Conservation (phyloP, 2,797 vertebrate genomes). For the Myiothlypis chrysogaster region DNA sequence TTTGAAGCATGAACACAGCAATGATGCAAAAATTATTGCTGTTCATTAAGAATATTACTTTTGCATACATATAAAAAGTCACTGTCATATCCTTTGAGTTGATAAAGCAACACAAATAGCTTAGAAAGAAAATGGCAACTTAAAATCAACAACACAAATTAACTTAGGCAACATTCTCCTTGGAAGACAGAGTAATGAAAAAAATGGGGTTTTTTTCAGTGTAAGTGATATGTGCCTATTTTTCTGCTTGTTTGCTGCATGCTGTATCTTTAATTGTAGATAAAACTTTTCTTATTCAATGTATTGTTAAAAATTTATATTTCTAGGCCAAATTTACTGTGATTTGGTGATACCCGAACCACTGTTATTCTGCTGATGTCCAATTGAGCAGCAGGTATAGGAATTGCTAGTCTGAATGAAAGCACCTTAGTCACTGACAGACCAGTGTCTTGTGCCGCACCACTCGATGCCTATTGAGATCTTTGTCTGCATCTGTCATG, state of each 20-base stretch:
- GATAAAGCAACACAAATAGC: background rate
- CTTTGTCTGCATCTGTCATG: background rate
- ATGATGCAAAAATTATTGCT: background rate
- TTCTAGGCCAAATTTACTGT: background rate
- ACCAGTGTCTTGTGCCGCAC: background rate
- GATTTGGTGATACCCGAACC: background rate
- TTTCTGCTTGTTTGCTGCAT: background rate
- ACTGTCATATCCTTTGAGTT: background rate
- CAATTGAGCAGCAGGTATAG: background rate
- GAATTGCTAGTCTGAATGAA: background rate
- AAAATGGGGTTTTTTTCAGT: background rate
- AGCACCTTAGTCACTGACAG: background rate
- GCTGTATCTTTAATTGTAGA: background rate
- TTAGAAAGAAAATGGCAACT: background rate
- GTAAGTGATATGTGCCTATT: accelerated
- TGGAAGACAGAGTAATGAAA: background rate
- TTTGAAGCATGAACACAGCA: background rate
- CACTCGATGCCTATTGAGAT: background rate
- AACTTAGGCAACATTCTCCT: background rate
- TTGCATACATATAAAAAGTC: background rate
- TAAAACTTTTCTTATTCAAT: background rate
- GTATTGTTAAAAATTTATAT: background rate
- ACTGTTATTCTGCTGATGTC: background rate
- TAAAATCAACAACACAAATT: background rate
- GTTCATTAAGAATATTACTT: background rate